These are phyloP conservation scores for Caenorhabditis angaria DNA, from an alignment of 2,888 invertebrate species.

Conservation along the genomic window DNA sequence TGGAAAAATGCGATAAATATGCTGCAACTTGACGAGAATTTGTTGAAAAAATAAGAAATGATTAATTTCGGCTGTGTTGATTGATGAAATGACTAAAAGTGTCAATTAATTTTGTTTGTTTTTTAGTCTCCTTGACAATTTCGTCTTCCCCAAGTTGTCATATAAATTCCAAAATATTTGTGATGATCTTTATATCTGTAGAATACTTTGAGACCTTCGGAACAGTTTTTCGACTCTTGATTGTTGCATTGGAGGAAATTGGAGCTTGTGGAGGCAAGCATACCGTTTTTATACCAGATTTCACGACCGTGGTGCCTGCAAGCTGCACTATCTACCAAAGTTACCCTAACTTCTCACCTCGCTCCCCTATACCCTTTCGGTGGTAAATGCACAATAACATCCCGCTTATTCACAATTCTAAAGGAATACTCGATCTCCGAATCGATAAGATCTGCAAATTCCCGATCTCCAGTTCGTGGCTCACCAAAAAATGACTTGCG, in stretches of 20 bases:
- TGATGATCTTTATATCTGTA: slow-evolving; percentile 6
- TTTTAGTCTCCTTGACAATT: slow-evolving; percentile 8
- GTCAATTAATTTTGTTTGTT: no score
- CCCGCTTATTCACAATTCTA: slow-evolving; percentile 50
- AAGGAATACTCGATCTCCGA: slow-evolving; percentile 43
- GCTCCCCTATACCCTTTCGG: slow-evolving; percentile 36
- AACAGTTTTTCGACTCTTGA: neutral
- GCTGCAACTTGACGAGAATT: slow-evolving; percentile 51
- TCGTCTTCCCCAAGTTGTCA: neutral
- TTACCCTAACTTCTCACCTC: neutral
- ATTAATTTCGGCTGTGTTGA: slow-evolving; percentile 7
- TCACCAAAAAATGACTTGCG: slow-evolving; percentile 59
- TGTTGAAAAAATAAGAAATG: slow-evolving; percentile 11
- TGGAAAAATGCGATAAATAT: slow-evolving; percentile 63
- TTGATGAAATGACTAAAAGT: no score
- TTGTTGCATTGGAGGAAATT: neutral
- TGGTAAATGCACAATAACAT: slow-evolving; percentile 56
- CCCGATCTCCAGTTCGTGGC: slow-evolving; percentile 59
- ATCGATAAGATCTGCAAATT: slow-evolving; percentile 52
- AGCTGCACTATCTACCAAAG: neutral
- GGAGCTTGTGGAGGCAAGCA: slow-evolving; percentile 28
- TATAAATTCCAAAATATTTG: slow-evolving; percentile 1
- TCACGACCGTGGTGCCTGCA: slow-evolving; percentile 53
- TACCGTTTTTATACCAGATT: slow-evolving; percentile 60
- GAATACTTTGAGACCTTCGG: neutral